Evolutionary conservation across 2,113 vertebrate genomes (phyloP).

Genomic region (Gavialis gangeticus): DNA sequence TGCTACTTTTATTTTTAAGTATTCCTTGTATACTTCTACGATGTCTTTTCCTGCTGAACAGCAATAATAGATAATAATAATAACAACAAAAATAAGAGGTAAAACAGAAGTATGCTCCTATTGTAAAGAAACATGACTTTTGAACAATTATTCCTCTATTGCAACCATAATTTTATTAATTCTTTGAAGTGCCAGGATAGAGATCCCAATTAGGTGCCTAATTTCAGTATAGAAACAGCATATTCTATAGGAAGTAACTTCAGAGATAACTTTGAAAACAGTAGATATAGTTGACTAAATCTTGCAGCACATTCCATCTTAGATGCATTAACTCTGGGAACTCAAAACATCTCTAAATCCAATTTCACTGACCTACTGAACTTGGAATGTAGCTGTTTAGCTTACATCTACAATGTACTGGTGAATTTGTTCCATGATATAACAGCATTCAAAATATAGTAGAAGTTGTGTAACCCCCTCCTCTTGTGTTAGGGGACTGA

Average conservation of each 20-base stretch:
- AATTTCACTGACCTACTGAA: background rate
- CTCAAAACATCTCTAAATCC: background rate
- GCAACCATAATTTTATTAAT: background rate
- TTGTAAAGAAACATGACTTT: background rate
- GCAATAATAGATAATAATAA: background rate
- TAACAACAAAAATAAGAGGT: background rate
- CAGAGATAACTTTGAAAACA: background rate
- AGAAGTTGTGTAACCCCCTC: constrained; percentile 4
- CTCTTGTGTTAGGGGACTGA: constrained; percentile 44
- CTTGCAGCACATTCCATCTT: background rate
- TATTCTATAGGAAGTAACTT: background rate
- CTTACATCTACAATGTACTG: background rate
- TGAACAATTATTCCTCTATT: background rate
- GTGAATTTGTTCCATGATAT: background rate
- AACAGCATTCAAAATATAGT: background rate
- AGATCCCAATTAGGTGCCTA: background rate
- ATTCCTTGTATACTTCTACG: background rate
- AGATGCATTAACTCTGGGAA: background rate
- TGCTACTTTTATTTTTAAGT: background rate
- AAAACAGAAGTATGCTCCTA: background rate
- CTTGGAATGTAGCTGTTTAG: background rate
- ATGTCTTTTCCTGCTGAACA: background rate
- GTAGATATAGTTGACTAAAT: background rate
- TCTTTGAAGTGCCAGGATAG: background rate
- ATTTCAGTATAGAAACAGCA: background rate